Percentiles rank a stretch among this genome's conserved stretches.
These are phyloP conservation scores for Bufo gargarizans DNA, from an alignment of 2,113 vertebrate species.

Conservation along the genomic window DNA sequence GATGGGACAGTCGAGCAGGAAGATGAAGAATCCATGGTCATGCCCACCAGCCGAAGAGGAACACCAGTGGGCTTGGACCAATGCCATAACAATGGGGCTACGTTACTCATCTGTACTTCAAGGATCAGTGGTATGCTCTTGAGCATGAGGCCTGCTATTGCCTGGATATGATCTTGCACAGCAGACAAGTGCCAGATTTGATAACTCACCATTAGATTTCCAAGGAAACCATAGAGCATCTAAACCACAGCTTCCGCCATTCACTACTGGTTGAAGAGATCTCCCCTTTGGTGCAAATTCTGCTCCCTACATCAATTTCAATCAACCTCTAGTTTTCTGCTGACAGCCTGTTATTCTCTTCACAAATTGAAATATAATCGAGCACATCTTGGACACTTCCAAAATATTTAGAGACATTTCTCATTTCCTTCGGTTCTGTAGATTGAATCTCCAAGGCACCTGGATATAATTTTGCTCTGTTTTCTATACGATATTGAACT, in stretches of 20 bases:
- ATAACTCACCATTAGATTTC: too few relatives aligned
- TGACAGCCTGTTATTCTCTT: neutral
- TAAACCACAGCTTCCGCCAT: neutral
- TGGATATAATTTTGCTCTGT: neutral
- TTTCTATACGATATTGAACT: neutral
- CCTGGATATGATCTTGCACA: too few relatives aligned
- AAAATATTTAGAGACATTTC: conserved; percentile 47
- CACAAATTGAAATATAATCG: conserved; percentile 34
- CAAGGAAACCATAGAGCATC: neutral
- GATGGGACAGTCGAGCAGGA: too few relatives aligned
- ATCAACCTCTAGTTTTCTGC: neutral
- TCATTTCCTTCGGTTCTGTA: conserved; percentile 37
- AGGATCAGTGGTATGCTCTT: too few relatives aligned
- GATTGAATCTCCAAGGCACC: conserved; percentile 39
- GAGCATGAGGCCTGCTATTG: too few relatives aligned
- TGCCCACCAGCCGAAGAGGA: too few relatives aligned
- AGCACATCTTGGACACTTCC: conserved; percentile 20
- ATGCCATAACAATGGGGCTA: too few relatives aligned
- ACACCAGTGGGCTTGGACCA: too few relatives aligned
- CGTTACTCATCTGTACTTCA: too few relatives aligned
- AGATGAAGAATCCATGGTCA: too few relatives aligned
- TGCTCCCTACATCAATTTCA: neutral
- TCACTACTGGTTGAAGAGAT: neutral
- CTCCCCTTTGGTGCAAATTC: neutral
- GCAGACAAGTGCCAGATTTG: too few relatives aligned